phyloP scores from a whole-genome alignment of 2,888 invertebrate genomes.

The Troilus luridus region DNA sequence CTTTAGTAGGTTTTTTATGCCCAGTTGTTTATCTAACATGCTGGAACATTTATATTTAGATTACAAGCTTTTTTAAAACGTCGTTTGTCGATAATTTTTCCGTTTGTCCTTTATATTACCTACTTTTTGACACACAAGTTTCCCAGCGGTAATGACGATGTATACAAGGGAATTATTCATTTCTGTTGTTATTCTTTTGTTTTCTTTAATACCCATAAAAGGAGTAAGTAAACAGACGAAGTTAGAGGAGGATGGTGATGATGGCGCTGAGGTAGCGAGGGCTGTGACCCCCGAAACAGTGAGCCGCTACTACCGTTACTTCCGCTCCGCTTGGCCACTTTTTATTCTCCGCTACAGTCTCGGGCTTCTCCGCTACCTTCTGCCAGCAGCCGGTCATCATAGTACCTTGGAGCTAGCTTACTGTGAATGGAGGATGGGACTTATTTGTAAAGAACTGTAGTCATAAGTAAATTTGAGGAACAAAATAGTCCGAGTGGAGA shows the following conservation, averaged over 20 bases:
- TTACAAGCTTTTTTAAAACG: too few relatives aligned
- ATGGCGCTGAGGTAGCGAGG: neutral
- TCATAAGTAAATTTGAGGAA: too few relatives aligned
- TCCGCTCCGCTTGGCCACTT: slow-evolving; percentile 32
- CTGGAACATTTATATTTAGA: too few relatives aligned
- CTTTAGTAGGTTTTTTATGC: too few relatives aligned
- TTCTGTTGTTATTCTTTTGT: neutral
- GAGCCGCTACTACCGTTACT: slow-evolving; percentile 29
- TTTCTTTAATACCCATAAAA: neutral
- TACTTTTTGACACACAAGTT: too few relatives aligned
- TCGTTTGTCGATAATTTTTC: too few relatives aligned
- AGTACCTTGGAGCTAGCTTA: neutral
- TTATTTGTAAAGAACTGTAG: neutral
- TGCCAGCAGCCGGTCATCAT: neutral
- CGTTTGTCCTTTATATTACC: too few relatives aligned
- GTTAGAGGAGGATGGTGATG: neutral
- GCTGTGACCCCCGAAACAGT: slow-evolving; percentile 38
- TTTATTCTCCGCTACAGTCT: slow-evolving; percentile 5
- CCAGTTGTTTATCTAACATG: too few relatives aligned
- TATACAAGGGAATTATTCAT: too few relatives aligned
- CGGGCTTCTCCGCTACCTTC: neutral
- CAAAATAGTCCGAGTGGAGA: too few relatives aligned
- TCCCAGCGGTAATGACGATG: too few relatives aligned
- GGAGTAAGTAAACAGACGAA: neutral
- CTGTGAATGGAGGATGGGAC: neutral